Conservation (phyloP, 2,113 vertebrate species). For the Psettodes erumei region DNA sequence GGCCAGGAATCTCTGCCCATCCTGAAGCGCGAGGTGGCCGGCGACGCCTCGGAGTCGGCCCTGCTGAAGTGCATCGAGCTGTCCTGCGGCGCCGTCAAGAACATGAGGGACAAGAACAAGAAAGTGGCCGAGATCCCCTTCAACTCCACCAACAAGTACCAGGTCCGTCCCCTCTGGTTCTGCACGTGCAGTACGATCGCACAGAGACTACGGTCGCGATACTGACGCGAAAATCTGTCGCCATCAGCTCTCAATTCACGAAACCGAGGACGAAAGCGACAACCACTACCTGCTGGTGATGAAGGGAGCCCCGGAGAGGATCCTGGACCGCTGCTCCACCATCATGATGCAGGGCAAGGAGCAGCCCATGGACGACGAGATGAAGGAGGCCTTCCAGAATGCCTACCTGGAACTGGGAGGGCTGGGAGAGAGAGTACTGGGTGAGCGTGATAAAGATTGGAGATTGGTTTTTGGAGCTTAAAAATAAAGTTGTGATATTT, state of each 20-base stretch:
- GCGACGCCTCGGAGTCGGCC: constrained; percentile 91
- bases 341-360: constrained; percentile 92
- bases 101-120: constrained; percentile 91
- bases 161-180: constrained; percentile 70
- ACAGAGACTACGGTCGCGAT: background rate
- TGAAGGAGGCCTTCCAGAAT: constrained; percentile 94
- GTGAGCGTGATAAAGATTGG: constrained; percentile 32
- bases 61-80: constrained; percentile 93
- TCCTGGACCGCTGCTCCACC: constrained; percentile 90
- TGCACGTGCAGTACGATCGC: background rate
- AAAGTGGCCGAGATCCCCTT: constrained; percentile 94
- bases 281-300: constrained; percentile 91
- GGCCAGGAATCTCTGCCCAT: constrained; percentile 90
- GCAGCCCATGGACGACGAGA: constrained; percentile 90
- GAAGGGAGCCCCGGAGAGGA: constrained; percentile 93
- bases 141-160: constrained; percentile 88
- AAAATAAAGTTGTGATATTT: background rate
- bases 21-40: constrained; percentile 89
- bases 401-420: constrained; percentile 91
- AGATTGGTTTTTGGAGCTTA: background rate
- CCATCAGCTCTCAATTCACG: constrained; percentile 72
- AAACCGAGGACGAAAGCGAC: constrained; percentile 85
- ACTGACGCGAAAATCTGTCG: background rate
- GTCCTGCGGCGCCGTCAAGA: constrained; percentile 88
- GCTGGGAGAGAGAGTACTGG: constrained; percentile 78